These are phyloP conservation scores for Eustalomyia histrio DNA, from an alignment of 2,888 invertebrate species.

Conservation along the genomic window DNA sequence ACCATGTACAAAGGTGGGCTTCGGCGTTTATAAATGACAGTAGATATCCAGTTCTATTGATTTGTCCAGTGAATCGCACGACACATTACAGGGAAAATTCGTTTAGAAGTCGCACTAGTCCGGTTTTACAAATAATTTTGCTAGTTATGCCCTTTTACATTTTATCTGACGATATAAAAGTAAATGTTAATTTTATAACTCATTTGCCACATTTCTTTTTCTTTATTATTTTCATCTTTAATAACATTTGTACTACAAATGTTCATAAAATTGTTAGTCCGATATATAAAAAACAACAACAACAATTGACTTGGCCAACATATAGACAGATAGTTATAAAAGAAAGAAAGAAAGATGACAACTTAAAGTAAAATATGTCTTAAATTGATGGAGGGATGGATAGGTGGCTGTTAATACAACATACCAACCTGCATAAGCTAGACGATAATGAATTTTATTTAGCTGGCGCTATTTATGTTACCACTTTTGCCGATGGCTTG, in stretches of 20 bases:
- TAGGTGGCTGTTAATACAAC: not conserved
- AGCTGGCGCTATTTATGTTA: slow-evolving; percentile 61
- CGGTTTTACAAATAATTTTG: too few species aligned
- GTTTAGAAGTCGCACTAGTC: too few species aligned
- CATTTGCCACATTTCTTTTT: slow-evolving; percentile 35
- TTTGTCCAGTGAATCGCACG: too few species aligned
- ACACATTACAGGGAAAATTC: too few species aligned
- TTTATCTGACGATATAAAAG: too few species aligned
- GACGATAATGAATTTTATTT: slow-evolving; percentile 59
- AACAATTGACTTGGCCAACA: slow-evolving; percentile 36
- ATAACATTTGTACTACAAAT: slow-evolving; percentile 25
- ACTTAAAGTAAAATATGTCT: slow-evolving; percentile 41
- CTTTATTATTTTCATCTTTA: slow-evolving; percentile 7
- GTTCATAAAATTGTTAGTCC: slow-evolving; percentile 42
- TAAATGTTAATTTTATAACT: too few species aligned
- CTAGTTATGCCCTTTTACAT: too few species aligned
- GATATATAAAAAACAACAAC: slow-evolving; percentile 39
- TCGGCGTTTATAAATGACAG: too few species aligned
- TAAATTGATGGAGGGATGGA: slow-evolving; percentile 12
- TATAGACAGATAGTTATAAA: slow-evolving; percentile 9
- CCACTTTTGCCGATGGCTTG: slow-evolving; percentile 57
- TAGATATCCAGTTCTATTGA: too few species aligned
- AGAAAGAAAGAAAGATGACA: slow-evolving; percentile 41
- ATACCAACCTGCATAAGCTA: not conserved
- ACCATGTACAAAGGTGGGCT: too few species aligned